Evolutionary conservation across 2,113 vertebrate genomes (phyloP).

Genomic region (Xenopus tropicalis): DNA sequence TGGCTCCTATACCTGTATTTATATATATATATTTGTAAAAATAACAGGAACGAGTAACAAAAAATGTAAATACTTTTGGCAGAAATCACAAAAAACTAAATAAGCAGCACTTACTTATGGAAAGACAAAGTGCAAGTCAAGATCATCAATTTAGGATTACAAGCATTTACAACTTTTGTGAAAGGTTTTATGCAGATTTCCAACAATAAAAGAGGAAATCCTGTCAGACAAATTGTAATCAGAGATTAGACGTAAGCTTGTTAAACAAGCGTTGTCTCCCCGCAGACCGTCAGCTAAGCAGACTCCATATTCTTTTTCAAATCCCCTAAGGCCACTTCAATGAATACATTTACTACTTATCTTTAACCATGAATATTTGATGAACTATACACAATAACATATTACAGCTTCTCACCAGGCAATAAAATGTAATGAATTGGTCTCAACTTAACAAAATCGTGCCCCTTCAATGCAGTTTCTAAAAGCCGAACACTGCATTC

Average conservation of each 20-base stretch:
- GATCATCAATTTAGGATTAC: slow-evolving; percentile 50
- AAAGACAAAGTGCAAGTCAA: slow-evolving; percentile 26
- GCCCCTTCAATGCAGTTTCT: slow-evolving; percentile 88
- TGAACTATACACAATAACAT: slow-evolving; percentile 97
- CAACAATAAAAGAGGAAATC: slow-evolving; percentile 51
- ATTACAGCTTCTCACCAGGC: slow-evolving; percentile 97
- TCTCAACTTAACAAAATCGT: slow-evolving; percentile 98
- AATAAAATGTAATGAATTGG: slow-evolving; percentile 99
- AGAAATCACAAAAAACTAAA: too few species aligned
- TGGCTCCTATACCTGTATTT: too few species aligned
- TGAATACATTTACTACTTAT: slow-evolving; percentile 99
- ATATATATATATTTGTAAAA: too few species aligned
- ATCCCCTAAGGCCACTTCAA: slow-evolving; percentile 90
- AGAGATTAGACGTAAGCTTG: slow-evolving; percentile 64
- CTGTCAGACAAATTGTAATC: slow-evolving; percentile 60
- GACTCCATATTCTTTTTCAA: slow-evolving; percentile 77
- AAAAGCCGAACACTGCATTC: slow-evolving; percentile 98
- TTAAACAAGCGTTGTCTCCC: slow-evolving; percentile 68
- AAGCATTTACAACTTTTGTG: slow-evolving; percentile 61
- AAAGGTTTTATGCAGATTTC: slow-evolving; percentile 39
- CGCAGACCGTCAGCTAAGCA: slow-evolving; percentile 97
- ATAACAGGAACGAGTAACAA: too few species aligned
- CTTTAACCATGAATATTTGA: slow-evolving; percentile 99
- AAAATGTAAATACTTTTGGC: too few species aligned
- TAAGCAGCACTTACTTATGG: neutral